A percentile compares a stretch with the other conserved stretches of the same genome.
Evolutionary conservation across 2,113 vertebrate genomes (phyloP).

Genomic region (Lampris megalopsis): DNA sequence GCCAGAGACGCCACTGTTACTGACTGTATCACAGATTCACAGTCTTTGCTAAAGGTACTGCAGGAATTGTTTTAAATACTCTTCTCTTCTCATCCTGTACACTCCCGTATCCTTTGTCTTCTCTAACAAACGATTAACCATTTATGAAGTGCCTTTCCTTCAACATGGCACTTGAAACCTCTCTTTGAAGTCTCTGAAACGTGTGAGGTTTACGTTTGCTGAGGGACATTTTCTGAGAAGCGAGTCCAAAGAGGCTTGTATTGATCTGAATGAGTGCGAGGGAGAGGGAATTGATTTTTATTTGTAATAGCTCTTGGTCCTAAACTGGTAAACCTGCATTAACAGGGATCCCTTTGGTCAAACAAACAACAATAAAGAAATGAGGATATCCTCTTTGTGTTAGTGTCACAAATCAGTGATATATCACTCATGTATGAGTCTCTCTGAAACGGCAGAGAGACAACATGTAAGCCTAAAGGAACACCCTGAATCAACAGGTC

Average conservation of each 20-base stretch:
- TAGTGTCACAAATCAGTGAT: conserved; percentile 29
- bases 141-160: too few relatives aligned
- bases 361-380: conserved; percentile 32
- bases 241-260: conserved; percentile 62
- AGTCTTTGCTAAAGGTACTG: background rate
- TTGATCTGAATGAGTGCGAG: conserved; percentile 52
- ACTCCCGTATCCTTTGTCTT: background rate
- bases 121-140: too few relatives aligned
- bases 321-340: conserved; percentile 44
- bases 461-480: conserved; percentile 5
- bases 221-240: conserved; percentile 49
- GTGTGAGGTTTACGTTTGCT: conserved; percentile 44
- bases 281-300: conserved; percentile 52
- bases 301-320: conserved; percentile 52
- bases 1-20: too few relatives aligned
- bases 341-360: conserved; percentile 42
- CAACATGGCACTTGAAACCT: background rate
- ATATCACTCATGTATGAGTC: conserved; percentile 12
- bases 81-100: conserved; percentile 1
- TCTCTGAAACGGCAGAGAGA: conserved; percentile 16
- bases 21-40: conserved; percentile 10
- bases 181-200: background rate
- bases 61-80: conserved; percentile 14
- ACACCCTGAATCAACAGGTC: background rate
- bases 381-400: conserved; percentile 35